Evolutionary conservation across 2,113 vertebrate species (phyloP), one percentile per base, ranked within the genome.

Genomic region (Anhinga anhinga): DNA sequence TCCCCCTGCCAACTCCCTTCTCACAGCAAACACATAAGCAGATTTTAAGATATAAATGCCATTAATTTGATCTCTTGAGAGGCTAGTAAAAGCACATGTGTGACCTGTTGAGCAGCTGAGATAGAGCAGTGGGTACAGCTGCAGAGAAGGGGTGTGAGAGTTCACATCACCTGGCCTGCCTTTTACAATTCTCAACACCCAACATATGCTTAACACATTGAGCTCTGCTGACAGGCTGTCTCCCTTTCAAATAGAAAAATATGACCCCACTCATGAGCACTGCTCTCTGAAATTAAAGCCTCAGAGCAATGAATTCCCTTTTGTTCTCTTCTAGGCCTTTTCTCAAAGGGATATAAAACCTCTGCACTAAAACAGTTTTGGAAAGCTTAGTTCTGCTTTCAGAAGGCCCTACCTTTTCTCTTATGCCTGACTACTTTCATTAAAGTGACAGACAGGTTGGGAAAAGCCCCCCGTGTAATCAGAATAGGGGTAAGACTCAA

Each of bases 241-340:
- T 83, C 40, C n/a, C 55, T 96, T 95, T 88, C 63, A 92, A 80
- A 73, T 55, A 63, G 67, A 86, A 96, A 94, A 88, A 78, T 74
- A 86, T 52, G 88, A 92, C 65, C 82, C 50, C 29, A 23, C 45
- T 82, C 8, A 0, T 5, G 23, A 59, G 67, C 23, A 30, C 29
- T 66, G 55, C 63, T 81, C 61, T 92, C 47, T 76, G 77, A 95
- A 95, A 86, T 88, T 95, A 69, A n/a, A 81, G 1, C 55, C 38
- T 90, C 13, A 29, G 80, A 91, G 49, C 0, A 0, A 83, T 70
- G 40, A 93, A 80, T 90, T 73, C 45, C 25, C 34, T 73, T 87
- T 86, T 84, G 82, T 81, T 95, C 63, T 71, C 59, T 90, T 86
- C 40, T 19, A 52, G 47, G 47, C 8, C 69, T 86, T 77, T 53